Percentiles rank a stretch among this genome's conserved stretches.
Conservation (phyloP, 2,888 invertebrate species). For the Erebia ligea region DNA sequence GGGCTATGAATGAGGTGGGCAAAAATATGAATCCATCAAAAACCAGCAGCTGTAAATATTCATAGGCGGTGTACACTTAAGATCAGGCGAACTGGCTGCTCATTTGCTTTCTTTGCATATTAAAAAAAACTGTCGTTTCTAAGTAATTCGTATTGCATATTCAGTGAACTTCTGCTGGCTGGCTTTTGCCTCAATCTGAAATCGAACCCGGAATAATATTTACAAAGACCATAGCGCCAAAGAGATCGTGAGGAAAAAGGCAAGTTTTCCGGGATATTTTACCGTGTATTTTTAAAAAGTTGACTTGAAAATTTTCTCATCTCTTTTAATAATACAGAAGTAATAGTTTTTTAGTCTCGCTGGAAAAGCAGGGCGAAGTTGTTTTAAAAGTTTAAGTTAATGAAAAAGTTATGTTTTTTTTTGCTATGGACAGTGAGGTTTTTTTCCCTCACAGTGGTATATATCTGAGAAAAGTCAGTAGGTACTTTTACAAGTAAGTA, state of each 20-base stretch:
- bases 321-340: slow-evolving; percentile 6
- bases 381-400: not conserved
- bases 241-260: not conserved
- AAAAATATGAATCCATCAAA: no score
- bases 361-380: not conserved
- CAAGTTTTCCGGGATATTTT: not conserved
- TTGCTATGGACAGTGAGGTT: not conserved
- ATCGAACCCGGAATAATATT: no score
- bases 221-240: not conserved
- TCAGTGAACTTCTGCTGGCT: no score
- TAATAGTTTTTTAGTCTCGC: slow-evolving; percentile 13
- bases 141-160: no score
- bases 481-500: no score
- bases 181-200: no score
- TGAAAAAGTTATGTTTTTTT: not conserved
- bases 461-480: not conserved
- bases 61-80: no score
- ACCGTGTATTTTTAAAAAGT: slow-evolving; percentile 10
- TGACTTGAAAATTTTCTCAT: slow-evolving; percentile 1
- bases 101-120: no score
- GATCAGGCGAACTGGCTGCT: no score
- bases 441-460: not conserved
- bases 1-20: no score
- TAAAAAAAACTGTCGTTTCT: no score
- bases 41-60: no score